A percentile compares a stretch with the other conserved stretches of the same genome.
Conservation (phyloP, 2,797 vertebrate species). For the Podargus strigoides region DNA sequence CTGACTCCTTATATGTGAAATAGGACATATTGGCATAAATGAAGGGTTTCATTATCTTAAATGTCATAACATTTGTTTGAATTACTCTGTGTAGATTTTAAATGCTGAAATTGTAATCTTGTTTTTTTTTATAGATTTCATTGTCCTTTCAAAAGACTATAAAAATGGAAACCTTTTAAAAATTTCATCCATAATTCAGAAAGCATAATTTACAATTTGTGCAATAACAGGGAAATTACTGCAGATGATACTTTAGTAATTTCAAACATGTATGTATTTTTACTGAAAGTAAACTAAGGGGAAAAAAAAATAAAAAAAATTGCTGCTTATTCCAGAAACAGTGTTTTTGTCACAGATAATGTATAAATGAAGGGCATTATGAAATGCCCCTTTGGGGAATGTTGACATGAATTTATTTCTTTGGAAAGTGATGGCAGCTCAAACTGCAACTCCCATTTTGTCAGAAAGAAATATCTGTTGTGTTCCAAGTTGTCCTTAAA, state of each 20-base stretch:
- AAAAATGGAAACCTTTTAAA: conserved; percentile 62
- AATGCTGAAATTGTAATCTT: conserved; percentile 76
- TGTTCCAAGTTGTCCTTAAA: not conserved
- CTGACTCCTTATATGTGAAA: conserved; percentile 75
- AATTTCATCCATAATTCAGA: conserved; percentile 67
- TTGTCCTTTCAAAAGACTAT: conserved; percentile 70
- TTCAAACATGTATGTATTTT: conserved; percentile 65
- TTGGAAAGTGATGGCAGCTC: not conserved
- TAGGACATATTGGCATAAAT: conserved; percentile 74
- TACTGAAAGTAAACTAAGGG: conserved; percentile 54
- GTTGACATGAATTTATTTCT: conserved; percentile 36
- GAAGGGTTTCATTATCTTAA: conserved; percentile 80
- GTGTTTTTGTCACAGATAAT: conserved; percentile 57
- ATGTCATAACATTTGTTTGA: conserved; percentile 84
- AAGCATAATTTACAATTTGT: conserved; percentile 69
- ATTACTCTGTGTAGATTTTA: conserved; percentile 76
- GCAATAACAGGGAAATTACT: conserved; percentile 62
- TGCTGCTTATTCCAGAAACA: conserved; percentile 58
- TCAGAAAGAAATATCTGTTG: conserved; percentile 1
- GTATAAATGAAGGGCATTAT: conserved; percentile 48
- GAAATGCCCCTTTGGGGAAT: conserved; percentile 37
- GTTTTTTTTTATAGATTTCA: conserved; percentile 70
- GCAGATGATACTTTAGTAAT: conserved; percentile 58
- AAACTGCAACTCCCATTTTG: conserved; percentile 37
- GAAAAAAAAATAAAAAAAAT: no score